Evolutionary conservation across 2,888 invertebrate species (phyloP).

Genomic region (Mythimna impura): DNA sequence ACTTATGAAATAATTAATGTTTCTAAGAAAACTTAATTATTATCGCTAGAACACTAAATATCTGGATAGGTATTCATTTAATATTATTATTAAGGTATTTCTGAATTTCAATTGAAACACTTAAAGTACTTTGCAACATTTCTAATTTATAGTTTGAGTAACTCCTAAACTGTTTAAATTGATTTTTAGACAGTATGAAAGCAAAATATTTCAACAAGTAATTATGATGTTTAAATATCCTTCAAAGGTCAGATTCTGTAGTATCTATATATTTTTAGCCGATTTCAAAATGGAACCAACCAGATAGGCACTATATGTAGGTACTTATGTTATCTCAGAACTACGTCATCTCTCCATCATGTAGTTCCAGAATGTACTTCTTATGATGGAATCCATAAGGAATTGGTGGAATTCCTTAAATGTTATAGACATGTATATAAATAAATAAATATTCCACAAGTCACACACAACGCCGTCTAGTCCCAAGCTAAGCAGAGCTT

Average conservation of each 20-base stretch:
- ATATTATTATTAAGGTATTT: not conserved
- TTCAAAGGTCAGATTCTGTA: not conserved
- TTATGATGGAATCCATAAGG: too few relatives aligned
- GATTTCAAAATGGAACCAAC: too few relatives aligned
- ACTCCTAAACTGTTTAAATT: slow-evolving; percentile 28
- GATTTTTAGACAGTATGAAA: slow-evolving; percentile 19
- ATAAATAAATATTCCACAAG: too few relatives aligned
- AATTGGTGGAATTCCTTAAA: too few relatives aligned
- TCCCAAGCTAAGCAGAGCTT: too few relatives aligned
- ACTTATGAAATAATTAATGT: not conserved
- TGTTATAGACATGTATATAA: too few relatives aligned
- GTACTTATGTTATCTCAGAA: too few relatives aligned
- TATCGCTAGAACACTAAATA: not conserved
- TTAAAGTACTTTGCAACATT: slow-evolving; percentile 27
- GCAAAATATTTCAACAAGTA: slow-evolving; percentile 8
- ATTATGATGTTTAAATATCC: not conserved
- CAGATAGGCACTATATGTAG: too few relatives aligned
- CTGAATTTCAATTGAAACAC: slow-evolving; percentile 22
- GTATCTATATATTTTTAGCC: too few relatives aligned
- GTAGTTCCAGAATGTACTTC: too few relatives aligned
- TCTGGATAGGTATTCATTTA: slow-evolving; percentile 10
- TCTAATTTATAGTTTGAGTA: slow-evolving; percentile 41
- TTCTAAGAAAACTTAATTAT: not conserved
- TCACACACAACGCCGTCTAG: too few relatives aligned
- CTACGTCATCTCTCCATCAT: too few relatives aligned